These are phyloP conservation scores for Tricholauxania praeusta DNA, from an alignment of 2,888 invertebrate species.

Conservation along the genomic window DNA sequence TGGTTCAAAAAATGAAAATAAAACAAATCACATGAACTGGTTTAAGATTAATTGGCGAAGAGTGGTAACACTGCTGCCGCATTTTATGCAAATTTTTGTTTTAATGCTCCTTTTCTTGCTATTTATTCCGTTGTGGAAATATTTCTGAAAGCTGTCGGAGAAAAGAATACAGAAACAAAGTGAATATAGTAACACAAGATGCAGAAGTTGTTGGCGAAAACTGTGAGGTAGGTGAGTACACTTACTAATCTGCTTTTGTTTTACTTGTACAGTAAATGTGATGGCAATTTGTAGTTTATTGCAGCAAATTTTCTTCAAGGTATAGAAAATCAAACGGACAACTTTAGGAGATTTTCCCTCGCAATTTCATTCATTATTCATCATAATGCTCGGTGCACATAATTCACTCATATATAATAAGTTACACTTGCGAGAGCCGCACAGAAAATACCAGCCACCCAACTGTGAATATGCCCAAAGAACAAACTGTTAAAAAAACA, in stretches of 20 bases:
- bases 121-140: too few species aligned
- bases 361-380: constrained; percentile 20
- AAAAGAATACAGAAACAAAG: constrained; percentile 14
- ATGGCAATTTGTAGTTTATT: constrained; percentile 11
- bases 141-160: constrained; percentile 17
- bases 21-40: constrained; percentile 32
- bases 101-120: constrained; percentile 16
- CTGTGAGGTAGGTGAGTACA: background rate
- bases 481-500: background rate
- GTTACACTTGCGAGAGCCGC: constrained; percentile 14
- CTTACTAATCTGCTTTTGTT: background rate
- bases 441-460: background rate
- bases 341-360: background rate
- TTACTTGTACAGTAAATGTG: background rate
- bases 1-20: background rate
- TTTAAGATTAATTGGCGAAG: constrained; percentile 30
- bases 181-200: background rate
- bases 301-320: background rate
- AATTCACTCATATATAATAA: constrained; percentile 9
- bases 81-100: constrained; percentile 37
- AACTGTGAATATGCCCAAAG: background rate
- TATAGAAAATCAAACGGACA: too few species aligned
- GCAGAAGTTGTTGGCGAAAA: background rate
- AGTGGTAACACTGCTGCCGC: constrained; percentile 33
- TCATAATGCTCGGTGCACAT: background rate